Evolutionary conservation across 92 coral and sea anemone species (phyloP), one percentile per base, ranked within the genome.

Genomic region (Micromussa lordhowensis): DNA sequence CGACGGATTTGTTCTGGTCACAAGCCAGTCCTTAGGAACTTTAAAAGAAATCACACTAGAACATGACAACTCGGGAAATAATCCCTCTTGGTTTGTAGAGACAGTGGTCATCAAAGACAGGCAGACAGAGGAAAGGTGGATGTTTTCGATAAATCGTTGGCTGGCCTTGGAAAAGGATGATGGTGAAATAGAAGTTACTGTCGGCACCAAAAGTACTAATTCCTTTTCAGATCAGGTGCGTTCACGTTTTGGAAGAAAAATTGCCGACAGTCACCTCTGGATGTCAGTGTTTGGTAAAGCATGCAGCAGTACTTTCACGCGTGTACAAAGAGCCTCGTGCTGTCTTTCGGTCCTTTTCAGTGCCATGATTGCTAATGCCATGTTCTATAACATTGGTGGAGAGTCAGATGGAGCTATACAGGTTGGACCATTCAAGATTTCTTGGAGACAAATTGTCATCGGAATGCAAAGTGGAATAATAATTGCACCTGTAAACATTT

Each of bases 251-350:
- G 85, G 91, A 38, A 79, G 90, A 36, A 80, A 91, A 26, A 59
- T 90, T 68, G 81, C 87, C 17, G 95, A 93, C 38, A 78, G 90
- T 44, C 95, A 93, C 40, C 57, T 93, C n/a, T 93, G 95, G 95
- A n/a, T 92, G 26, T 92, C 95, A 3, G 91, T 87, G 10, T 30
- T 75, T 29, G 87, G 93, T 0, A 92, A 92, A 55, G 79, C 91
- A 18, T 81, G 82, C 19, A 80, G 81, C 40, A 86, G 75, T 51
- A 17, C 85, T 10, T 92, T 92, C 55, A 81, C 95, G 3, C 90
- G 95, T 15, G 95, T 82, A 21, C 95, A 92, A 58, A 87, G 95
- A 59, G 91, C 90, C 5, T 83, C 95, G 29, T 92, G 95, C 29
- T 92, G 95, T 35, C 78, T 90, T 26, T 68, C 84, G 31, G 30